These are phyloP conservation scores for Nymphalis polychloros DNA, from an alignment of 2,888 invertebrate species.

Conservation along the genomic window DNA sequence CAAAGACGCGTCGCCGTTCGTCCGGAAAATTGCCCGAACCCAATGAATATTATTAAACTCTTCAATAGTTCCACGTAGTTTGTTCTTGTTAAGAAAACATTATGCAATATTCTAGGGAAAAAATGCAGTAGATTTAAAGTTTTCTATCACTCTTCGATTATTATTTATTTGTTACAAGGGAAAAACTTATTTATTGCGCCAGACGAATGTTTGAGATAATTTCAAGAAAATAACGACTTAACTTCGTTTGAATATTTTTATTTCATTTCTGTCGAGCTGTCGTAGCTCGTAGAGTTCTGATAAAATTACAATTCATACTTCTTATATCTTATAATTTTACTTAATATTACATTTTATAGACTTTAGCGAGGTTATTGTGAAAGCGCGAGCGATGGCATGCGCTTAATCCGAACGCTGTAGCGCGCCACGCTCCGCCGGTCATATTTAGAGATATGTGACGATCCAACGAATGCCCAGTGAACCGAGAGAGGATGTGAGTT, in stretches of 20 bases:
- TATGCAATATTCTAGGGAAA: constrained; percentile 40
- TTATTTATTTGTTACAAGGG: background rate
- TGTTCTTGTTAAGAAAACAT: constrained; percentile 65
- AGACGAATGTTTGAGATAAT: too few relatives aligned
- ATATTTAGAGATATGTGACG: constrained; percentile 81
- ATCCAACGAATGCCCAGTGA: constrained; percentile 79
- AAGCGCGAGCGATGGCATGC: constrained; percentile 35
- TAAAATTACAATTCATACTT: too few relatives aligned
- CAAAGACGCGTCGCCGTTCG: constrained; percentile 76
- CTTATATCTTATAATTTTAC: too few relatives aligned
- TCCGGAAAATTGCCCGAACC: constrained; percentile 79
- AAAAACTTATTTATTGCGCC: too few relatives aligned
- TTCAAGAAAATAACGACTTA: too few relatives aligned
- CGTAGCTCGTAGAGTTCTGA: too few relatives aligned
- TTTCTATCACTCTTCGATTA: background rate
- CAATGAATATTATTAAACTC: constrained; percentile 83
- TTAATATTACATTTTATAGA: too few relatives aligned
- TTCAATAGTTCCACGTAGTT: constrained; percentile 75
- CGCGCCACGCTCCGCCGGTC: constrained; percentile 68
- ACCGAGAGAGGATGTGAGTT: constrained; percentile 79
- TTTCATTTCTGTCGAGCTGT: too few relatives aligned
- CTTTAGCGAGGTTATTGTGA: constrained; percentile 17
- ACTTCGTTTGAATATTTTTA: too few relatives aligned
- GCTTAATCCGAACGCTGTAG: constrained; percentile 56
- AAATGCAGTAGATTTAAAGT: constrained; percentile 8